A percentile compares a stretch with the other conserved stretches of the same genome.
Conservation (phyloP, 2,888 invertebrate genomes). For the Heliconius charithonia region DNA sequence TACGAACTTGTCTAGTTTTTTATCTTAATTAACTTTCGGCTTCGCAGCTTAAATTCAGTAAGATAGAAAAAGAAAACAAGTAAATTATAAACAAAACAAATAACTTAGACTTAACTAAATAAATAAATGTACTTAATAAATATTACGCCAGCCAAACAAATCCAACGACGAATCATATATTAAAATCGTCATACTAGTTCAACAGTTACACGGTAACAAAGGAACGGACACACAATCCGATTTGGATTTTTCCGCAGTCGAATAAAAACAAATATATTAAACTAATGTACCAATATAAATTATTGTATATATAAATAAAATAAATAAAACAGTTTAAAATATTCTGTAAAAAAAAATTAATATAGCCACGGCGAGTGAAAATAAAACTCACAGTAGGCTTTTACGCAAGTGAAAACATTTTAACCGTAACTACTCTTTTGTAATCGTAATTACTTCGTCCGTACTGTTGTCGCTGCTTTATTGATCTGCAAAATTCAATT, state of each 20-base stretch:
- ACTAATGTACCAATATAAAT: not conserved
- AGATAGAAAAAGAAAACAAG: no score
- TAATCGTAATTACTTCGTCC: conserved; percentile 45
- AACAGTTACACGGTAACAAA: no score
- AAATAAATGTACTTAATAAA: no score
- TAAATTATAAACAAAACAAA: no score
- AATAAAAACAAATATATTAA: not conserved
- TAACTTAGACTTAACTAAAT: no score
- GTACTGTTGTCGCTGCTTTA: conserved; percentile 37
- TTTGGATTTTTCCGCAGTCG: not conserved
- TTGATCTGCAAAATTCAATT: conserved; percentile 43
- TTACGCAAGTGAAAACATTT: conserved; percentile 39
- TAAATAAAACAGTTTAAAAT: conserved; percentile 20
- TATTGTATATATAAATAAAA: not conserved
- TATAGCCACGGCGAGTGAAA: conserved; percentile 12
- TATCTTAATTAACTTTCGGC: no score
- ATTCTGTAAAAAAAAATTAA: conserved; percentile 5
- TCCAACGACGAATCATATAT: no score
- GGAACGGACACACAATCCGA: no score
- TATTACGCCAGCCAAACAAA: no score
- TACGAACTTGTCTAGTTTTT: no score
- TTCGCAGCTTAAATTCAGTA: no score
- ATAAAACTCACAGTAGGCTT: conserved; percentile 27
- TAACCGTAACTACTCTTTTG: conserved; percentile 42
- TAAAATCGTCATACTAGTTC: no score